phyloP scores from a whole-genome alignment of 2,888 invertebrate species.

The Synergus umbraculus region DNA sequence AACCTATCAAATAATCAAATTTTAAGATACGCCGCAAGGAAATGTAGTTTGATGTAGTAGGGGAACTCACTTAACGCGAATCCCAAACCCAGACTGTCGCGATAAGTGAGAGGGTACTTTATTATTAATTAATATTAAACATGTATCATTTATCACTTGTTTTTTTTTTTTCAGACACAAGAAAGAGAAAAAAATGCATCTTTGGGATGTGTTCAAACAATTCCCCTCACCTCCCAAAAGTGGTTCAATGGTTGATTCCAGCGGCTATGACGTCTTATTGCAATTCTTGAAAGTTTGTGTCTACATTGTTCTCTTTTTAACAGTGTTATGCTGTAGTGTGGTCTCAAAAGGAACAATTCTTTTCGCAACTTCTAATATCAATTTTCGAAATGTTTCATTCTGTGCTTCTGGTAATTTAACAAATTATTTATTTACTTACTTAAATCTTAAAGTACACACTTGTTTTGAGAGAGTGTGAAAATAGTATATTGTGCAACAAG shows the following conservation, averaged over 20 bases:
- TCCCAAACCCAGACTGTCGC: too few species aligned
- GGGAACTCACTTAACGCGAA: too few species aligned
- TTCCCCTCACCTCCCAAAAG: slow-evolving; percentile 83
- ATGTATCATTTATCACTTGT: too few species aligned
- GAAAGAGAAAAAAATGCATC: slow-evolving; percentile 79
- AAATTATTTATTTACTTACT: slow-evolving; percentile 13
- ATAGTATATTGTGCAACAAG: too few species aligned
- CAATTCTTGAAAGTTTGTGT: slow-evolving; percentile 84
- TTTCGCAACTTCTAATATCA: slow-evolving; percentile 86
- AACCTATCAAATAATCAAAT: too few species aligned
- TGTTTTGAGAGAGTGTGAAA: too few species aligned
- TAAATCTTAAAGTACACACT: too few species aligned
- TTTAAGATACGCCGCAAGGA: too few species aligned
- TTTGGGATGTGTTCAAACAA: slow-evolving; percentile 90
- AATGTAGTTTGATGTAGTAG: too few species aligned
- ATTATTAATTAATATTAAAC: too few species aligned
- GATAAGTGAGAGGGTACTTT: too few species aligned
- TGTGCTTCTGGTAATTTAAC: slow-evolving; percentile 78
- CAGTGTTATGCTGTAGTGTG: slow-evolving; percentile 84
- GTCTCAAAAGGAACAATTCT: slow-evolving; percentile 86
- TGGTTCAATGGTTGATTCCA: slow-evolving; percentile 83
- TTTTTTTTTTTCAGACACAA: slow-evolving; percentile 55
- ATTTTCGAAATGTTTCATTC: slow-evolving; percentile 79
- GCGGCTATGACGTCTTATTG: slow-evolving; percentile 82
- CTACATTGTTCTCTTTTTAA: slow-evolving; percentile 83